Conservation (phyloP, 2,113 vertebrate species). For the Falco punctatus region DNA sequence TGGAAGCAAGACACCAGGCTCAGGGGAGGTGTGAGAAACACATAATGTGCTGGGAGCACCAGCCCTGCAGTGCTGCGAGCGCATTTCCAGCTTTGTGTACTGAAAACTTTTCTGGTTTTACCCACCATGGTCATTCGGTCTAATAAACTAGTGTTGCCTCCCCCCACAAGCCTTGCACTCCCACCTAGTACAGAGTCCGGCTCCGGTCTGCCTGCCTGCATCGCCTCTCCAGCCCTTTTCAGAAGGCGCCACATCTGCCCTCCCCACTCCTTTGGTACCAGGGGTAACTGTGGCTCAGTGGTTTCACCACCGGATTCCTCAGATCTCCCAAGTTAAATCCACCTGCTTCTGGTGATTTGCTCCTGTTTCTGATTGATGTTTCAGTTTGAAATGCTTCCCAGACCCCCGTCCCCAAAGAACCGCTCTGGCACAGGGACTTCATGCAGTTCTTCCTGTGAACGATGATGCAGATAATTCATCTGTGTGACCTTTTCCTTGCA, state of each 20-base stretch:
- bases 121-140: background rate
- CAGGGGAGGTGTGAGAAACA: background rate
- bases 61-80: background rate
- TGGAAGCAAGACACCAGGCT: background rate
- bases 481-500: conserved; percentile 52
- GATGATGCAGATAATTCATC: conserved; percentile 47
- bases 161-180: background rate
- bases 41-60: background rate
- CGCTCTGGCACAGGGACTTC: background rate
- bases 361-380: background rate
- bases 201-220: background rate
- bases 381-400: conserved; percentile 26
- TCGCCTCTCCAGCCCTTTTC: background rate
- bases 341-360: background rate
- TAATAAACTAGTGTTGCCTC: background rate
- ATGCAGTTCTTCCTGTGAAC: background rate
- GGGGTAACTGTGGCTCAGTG: accelerated
- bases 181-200: background rate
- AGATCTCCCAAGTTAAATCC: background rate
- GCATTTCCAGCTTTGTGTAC: background rate
- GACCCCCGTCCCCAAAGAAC: background rate
- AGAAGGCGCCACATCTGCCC: background rate
- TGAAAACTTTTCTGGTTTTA: background rate
- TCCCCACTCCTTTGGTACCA: background rate
- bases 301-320: background rate